phyloP scores from a whole-genome alignment of 2,113 vertebrate species.

The Xerus inauris region DNA sequence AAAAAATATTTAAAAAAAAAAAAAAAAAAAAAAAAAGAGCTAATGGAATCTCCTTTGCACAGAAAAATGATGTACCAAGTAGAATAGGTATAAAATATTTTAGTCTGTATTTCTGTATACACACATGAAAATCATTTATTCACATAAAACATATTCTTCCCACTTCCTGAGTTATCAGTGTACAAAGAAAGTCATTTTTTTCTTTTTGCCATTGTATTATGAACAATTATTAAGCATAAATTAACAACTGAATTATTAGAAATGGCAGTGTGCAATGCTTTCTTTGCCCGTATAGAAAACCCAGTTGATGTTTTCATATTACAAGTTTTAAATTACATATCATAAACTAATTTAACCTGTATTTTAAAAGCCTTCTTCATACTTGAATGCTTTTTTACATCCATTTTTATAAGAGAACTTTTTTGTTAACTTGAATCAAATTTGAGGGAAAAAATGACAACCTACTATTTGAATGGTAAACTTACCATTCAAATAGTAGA shows the following conservation, averaged over 20 bases:
- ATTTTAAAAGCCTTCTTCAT: slow-evolving; percentile 50
- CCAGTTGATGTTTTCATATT: slow-evolving; percentile 11
- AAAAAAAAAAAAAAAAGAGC: too few species aligned
- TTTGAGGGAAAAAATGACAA: neutral
- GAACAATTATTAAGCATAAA: neutral
- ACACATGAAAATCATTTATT: neutral
- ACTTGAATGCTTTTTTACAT: neutral
- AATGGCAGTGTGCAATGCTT: neutral
- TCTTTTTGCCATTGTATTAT: neutral
- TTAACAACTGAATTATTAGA: neutral
- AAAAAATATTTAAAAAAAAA: too few species aligned
- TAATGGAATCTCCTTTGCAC: neutral
- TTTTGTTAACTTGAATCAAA: slow-evolving; percentile 41
- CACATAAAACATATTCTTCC: neutral
- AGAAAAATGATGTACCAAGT: neutral
- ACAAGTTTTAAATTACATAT: slow-evolving; percentile 16
- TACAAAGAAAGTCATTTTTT: neutral
- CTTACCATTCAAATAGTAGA: neutral
- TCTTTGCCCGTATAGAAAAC: slow-evolving; percentile 5
- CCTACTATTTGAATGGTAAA: too few species aligned
- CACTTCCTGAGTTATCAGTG: neutral
- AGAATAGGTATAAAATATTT: neutral
- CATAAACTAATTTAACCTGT: slow-evolving; percentile 2
- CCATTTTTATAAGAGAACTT: neutral
- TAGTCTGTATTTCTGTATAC: neutral